Conservation (phyloP, 1,140 invertebrate species). For the Drosophila azteca region DNA sequence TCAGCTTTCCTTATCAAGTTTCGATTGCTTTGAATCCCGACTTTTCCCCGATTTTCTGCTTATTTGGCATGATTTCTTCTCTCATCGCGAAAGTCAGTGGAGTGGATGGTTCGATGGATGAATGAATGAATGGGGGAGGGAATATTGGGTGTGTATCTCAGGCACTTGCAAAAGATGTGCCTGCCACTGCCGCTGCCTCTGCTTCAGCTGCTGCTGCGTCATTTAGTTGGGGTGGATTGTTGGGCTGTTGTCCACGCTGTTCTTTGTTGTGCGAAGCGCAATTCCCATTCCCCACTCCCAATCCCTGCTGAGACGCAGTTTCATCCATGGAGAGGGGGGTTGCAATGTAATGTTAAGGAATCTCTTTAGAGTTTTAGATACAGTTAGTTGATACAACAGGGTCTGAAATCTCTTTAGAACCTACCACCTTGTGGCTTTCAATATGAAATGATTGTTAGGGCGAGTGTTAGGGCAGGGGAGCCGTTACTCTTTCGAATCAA, state of each 20-base stretch:
- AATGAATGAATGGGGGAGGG: neutral
- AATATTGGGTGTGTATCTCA: neutral
- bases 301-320: slow-evolving; percentile 31
- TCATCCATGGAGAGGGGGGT: too few relatives aligned
- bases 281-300: slow-evolving; percentile 12
- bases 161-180: slow-evolving; percentile 4
- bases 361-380: neutral
- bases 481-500: too few relatives aligned
- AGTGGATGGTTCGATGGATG: neutral
- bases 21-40: slow-evolving; percentile 36
- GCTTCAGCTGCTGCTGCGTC: slow-evolving; percentile 20
- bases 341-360: neutral
- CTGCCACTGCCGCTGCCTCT: too few relatives aligned
- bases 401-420: too few relatives aligned
- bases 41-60: slow-evolving; percentile 23
- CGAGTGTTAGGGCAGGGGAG: too few relatives aligned
- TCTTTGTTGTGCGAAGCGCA: slow-evolving; percentile 20
- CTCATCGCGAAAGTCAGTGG: neutral
- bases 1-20: slow-evolving; percentile 17
- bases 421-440: too few relatives aligned
- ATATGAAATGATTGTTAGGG: too few relatives aligned
- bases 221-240: slow-evolving; percentile 46
- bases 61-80: slow-evolving; percentile 15
- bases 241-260: neutral
- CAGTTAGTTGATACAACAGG: too few relatives aligned